Percentiles rank a stretch among this genome's conserved stretches.
Conservation (phyloP, 2,113 vertebrate species). For the Sturnira hondurensis region DNA sequence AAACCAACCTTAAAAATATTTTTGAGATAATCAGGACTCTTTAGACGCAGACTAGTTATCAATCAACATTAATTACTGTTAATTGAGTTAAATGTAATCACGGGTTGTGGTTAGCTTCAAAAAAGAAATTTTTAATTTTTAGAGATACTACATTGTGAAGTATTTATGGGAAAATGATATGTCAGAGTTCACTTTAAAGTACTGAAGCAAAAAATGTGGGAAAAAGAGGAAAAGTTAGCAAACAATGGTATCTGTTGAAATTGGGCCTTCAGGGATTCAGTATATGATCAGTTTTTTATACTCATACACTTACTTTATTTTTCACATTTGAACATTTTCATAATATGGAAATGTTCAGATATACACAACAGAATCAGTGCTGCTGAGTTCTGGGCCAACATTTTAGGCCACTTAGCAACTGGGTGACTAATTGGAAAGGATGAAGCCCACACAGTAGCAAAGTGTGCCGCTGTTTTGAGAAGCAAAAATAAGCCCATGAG, state of each 20-base stretch:
- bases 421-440: background rate
- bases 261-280: background rate
- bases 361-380: background rate
- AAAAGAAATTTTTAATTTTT: background rate
- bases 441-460: background rate
- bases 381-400: background rate
- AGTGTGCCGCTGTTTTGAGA: background rate
- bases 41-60: background rate
- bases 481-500: background rate
- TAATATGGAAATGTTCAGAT: background rate
- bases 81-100: background rate
- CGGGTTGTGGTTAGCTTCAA: background rate
- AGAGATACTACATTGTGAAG: background rate
- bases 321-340: background rate
- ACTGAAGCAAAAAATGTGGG: background rate
- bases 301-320: background rate
- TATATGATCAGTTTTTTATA: background rate
- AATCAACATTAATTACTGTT: background rate
- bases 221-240: background rate
- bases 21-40: background rate
- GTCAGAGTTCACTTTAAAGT: background rate
- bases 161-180: background rate
- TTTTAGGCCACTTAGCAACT: background rate
- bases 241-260: background rate
- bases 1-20: background rate